A percentile compares a stretch with the other conserved stretches of the same genome.
These are phyloP conservation scores for Albula glossodonta DNA, from an alignment of 2,113 vertebrate genomes.

Conservation along the genomic window DNA sequence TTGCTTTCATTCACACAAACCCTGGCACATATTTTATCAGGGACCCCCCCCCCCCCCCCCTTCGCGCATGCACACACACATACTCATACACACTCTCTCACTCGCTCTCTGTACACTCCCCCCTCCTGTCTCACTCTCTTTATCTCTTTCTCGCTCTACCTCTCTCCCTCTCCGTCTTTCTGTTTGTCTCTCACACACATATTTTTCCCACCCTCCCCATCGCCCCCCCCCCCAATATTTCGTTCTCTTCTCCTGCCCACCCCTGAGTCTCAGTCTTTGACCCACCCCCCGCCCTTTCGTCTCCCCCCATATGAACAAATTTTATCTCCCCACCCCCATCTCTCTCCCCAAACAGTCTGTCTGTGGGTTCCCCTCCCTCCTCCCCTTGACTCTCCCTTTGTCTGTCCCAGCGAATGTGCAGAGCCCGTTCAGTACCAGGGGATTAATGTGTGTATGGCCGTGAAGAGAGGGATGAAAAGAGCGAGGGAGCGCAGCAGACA, in stretches of 20 bases:
- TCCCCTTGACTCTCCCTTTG: constrained; percentile 56
- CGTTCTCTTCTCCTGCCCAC: constrained; percentile 5
- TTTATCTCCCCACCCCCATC: constrained; percentile 59
- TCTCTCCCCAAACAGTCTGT: constrained; percentile 47
- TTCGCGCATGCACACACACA: neutral
- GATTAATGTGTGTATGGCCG: constrained; percentile 58
- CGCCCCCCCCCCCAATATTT: constrained; percentile 34
- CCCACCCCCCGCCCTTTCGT: constrained; percentile 50
- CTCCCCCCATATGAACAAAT: constrained; percentile 60
- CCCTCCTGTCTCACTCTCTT: constrained; percentile 53
- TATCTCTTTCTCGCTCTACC: constrained; percentile 45
- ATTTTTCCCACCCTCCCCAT: constrained; percentile 63
- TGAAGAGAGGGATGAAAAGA: constrained; percentile 50
- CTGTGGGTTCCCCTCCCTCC: constrained; percentile 23
- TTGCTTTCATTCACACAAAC: constrained; percentile 71
- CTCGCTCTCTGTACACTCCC: constrained; percentile 56
- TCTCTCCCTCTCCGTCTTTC: constrained; percentile 59
- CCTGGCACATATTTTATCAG: constrained; percentile 71
- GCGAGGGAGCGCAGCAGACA: constrained; percentile 20
- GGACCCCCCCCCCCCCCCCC: constrained; percentile 48
- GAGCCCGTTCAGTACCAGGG: constrained; percentile 50
- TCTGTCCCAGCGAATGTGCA: constrained; percentile 59
- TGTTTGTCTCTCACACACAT: constrained; percentile 61
- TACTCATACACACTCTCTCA: constrained; percentile 13
- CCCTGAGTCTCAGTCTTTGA: constrained; percentile 48